Evolutionary conservation across 2,888 invertebrate species (phyloP).

Genomic region (Cenopis cana): DNA sequence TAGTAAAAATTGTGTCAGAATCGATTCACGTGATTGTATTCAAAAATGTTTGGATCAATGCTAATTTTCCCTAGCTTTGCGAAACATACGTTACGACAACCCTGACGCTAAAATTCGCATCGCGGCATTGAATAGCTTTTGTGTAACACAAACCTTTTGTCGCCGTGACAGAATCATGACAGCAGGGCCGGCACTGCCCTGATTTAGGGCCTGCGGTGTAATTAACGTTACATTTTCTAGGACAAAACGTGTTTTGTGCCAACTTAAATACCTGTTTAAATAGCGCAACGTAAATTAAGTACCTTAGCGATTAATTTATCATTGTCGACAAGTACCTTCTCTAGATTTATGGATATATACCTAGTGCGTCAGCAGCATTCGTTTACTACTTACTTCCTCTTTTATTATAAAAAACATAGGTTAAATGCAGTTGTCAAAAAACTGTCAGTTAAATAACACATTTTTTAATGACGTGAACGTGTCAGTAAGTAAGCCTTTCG

Average conservation of each 20-base stretch:
- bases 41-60: no score
- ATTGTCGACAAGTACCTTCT: background rate
- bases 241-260: slow-evolving; percentile 24
- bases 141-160: slow-evolving; percentile 69
- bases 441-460: no score
- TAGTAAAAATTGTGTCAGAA: no score
- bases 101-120: slow-evolving; percentile 41
- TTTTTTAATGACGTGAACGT: no score
- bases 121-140: slow-evolving; percentile 66
- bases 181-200: slow-evolving; percentile 62
- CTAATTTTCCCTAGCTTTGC: background rate
- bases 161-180: slow-evolving; percentile 62
- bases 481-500: no score
- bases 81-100: slow-evolving; percentile 15
- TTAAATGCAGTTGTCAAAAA: no score
- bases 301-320: background rate
- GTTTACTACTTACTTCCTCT: no score
- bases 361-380: no score
- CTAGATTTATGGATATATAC: background rate
- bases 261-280: slow-evolving; percentile 1
- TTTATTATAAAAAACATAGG: no score
- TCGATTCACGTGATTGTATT: no score
- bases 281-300: background rate
- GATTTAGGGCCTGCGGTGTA: slow-evolving; percentile 63
- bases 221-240: slow-evolving; percentile 58